Evolutionary conservation across 2,113 vertebrate species (phyloP).

Genomic region (Picathartes gymnocephalus): DNA sequence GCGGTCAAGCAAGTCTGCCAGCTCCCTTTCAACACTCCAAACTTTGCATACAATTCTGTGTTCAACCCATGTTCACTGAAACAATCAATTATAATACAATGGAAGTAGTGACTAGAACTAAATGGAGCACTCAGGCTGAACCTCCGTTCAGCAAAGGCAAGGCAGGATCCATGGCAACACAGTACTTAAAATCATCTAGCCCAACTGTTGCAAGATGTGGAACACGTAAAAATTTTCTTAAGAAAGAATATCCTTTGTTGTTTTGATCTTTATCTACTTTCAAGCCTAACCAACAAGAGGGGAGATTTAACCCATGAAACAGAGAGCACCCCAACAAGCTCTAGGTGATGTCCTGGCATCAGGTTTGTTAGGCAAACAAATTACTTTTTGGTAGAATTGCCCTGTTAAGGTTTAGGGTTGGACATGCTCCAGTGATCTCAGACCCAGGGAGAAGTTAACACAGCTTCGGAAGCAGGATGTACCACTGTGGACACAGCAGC

Average conservation of each 20-base stretch:
- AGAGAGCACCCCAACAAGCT: not conserved
- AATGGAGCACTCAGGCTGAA: not conserved
- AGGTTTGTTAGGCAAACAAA: not conserved
- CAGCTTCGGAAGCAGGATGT: not conserved
- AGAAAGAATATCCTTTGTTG: not conserved
- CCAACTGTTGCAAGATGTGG: not conserved
- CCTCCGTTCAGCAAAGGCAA: not conserved
- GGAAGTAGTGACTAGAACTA: not conserved
- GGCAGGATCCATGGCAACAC: not conserved
- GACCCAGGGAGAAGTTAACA: no score
- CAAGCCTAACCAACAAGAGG: not conserved
- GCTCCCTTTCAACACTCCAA: not conserved
- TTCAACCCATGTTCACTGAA: not conserved
- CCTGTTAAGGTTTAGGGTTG: not conserved
- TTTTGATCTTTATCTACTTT: not conserved
- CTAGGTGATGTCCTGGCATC: no score
- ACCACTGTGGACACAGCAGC: not conserved
- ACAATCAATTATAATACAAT: not conserved
- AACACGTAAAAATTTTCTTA: not conserved
- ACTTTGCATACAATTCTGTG: not conserved
- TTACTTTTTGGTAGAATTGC: not conserved
- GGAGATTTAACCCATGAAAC: not conserved
- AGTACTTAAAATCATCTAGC: not conserved
- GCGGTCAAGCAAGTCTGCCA: not conserved
- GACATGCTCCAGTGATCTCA: rapidly evolving